Percentiles rank a stretch among this genome's conserved stretches.
These are phyloP conservation scores for Crocidura indochinensis DNA, from an alignment of 2,797 vertebrate genomes.

Conservation along the genomic window DNA sequence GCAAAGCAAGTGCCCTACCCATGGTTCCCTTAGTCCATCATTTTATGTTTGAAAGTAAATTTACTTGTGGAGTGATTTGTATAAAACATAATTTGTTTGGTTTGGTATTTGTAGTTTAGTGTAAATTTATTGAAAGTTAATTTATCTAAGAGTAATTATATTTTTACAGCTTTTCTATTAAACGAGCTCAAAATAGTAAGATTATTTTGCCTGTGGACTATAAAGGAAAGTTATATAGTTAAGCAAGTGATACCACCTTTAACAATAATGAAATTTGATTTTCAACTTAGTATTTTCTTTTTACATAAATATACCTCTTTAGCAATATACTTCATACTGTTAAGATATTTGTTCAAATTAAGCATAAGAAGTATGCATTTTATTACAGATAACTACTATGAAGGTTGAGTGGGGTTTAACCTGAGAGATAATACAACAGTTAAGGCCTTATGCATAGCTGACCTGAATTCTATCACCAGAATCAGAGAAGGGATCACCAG, in stretches of 20 bases:
- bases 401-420: too few relatives aligned
- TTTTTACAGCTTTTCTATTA: background rate
- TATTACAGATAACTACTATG: background rate
- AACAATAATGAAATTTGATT: background rate
- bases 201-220: background rate
- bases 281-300: background rate
- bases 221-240: background rate
- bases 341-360: background rate
- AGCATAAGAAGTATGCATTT: background rate
- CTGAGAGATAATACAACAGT: too few relatives aligned
- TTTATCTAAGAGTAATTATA: background rate
- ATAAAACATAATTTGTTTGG: background rate
- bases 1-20: too few relatives aligned
- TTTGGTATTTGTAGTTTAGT: background rate
- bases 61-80: background rate
- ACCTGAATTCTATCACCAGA: too few relatives aligned
- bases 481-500: too few relatives aligned
- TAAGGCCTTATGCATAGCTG: too few relatives aligned
- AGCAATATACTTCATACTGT: background rate
- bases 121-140: slow-evolving; percentile 6
- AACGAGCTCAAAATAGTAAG: background rate
- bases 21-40: too few relatives aligned
- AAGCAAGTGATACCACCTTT: background rate
- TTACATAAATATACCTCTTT: background rate
- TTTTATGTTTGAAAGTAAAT: background rate